Base-by-base conservation (phyloP, 2,113 vertebrate genomes). In the Bothrops jararaca region DNA sequence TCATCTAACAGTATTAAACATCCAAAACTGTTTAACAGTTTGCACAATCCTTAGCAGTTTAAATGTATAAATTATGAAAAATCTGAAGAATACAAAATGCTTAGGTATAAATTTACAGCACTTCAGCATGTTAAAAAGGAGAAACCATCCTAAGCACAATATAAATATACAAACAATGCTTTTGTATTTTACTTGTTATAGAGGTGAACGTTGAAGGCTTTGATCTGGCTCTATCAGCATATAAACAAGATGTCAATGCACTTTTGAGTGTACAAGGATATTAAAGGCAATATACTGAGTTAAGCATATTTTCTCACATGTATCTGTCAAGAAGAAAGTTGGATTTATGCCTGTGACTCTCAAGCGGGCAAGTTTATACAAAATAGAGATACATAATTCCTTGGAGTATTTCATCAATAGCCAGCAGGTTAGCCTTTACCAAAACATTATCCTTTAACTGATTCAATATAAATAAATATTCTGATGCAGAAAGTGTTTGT, bases 11-110 rank as follows among this genome's bases (percentile, higher is more conserved):
- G 29, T 90, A 74, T n/a, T 52, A n/a, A 22, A 53, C 52, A 86
- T 60, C 26, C 85, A 58, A 52, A 80, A 53, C 23, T 42, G 80
- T 85, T 85, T 54, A 85, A 53, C 18, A 53, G 29, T 10, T 39
- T 80, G 10, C n/a, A 23, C 34, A 29, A 42, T 42, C 52, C 39
- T 3, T 74, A 18, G 90, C 53, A 53, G 29, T 91, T 89, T 89
- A 90, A 91, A 56, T 48, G 42, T n/a, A 86, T 57, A 24, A 24
- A 50, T 86, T 42, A 58, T 91, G 69, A 91, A 91, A 91, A 88
- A 48, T 45, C 34, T 42, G 86, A 88, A 58, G 24, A 48, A 69
- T 92, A 92, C 22, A 88, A 88, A 69, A 15, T 53, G 58, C 13
- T 42, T 74, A 52, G 3, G 10, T 45, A 88, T 69, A 88, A 69